Conservation (phyloP, 2,113 vertebrate species). For the Deroptyus accipitrinus region DNA sequence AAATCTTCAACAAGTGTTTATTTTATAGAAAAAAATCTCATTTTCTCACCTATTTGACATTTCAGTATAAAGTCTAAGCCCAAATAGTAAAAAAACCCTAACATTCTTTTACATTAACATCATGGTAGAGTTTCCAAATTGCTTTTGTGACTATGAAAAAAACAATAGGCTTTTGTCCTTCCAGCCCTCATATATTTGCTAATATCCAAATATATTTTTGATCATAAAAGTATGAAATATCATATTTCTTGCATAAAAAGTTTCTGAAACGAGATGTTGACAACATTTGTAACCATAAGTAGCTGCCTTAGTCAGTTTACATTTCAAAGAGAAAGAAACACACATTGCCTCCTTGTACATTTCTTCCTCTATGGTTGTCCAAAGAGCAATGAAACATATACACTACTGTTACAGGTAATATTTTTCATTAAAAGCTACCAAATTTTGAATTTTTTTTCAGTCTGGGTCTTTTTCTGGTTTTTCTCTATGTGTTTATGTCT, state of each 20-base stretch:
- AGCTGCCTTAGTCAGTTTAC: not conserved
- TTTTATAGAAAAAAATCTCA: not conserved
- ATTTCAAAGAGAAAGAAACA: not conserved
- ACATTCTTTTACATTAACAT: not conserved
- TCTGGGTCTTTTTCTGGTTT: not conserved
- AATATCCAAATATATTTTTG: not conserved
- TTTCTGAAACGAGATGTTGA: not conserved
- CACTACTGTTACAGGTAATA: not conserved
- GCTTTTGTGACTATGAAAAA: not conserved
- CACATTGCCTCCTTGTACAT: not conserved
- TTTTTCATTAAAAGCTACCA: not conserved
- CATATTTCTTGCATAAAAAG: not conserved
- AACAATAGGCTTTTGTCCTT: not conserved
- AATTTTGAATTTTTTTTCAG: not conserved
- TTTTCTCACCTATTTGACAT: not conserved
- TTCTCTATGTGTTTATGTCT: not conserved
- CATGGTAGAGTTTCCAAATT: not conserved
- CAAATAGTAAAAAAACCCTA: not conserved
- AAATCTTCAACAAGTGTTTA: not conserved
- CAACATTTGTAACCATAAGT: not conserved
- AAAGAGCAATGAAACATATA: not conserved
- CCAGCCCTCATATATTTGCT: not conserved
- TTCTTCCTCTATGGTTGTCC: not conserved
- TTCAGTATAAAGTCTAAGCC: not conserved
- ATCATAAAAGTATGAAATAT: not conserved